These are phyloP conservation scores for Carterocephalus palaemon DNA, from an alignment of 2,888 invertebrate genomes.

Conservation along the genomic window DNA sequence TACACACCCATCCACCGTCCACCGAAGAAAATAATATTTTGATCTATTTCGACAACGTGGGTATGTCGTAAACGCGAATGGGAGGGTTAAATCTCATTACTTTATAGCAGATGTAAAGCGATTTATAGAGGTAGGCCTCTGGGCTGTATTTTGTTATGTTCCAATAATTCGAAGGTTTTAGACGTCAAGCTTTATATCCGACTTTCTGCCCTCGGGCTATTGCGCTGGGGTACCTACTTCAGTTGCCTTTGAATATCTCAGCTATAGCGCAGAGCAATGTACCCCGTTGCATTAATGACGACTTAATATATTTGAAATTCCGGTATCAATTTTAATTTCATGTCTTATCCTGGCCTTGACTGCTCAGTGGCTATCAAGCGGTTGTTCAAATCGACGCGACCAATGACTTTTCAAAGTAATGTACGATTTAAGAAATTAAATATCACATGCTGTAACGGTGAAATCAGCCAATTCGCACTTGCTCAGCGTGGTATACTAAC, in stretches of 20 bases:
- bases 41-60: slow-evolving; percentile 56
- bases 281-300: too few species aligned
- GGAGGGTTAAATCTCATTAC: slow-evolving; percentile 75
- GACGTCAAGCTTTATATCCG: slow-evolving; percentile 14
- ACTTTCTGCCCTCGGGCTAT: slow-evolving; percentile 11
- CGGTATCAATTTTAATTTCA: too few species aligned
- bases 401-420: too few species aligned
- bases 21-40: slow-evolving; percentile 47
- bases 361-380: too few species aligned
- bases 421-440: too few species aligned
- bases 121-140: slow-evolving; percentile 64
- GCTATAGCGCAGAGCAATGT: not conserved
- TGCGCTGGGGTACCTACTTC: slow-evolving; percentile 16
- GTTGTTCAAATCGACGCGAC: too few species aligned
- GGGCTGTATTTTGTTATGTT: slow-evolving; percentile 71
- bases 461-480: too few species aligned
- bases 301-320: too few species aligned
- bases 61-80: slow-evolving; percentile 66
- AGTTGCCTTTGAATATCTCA: slow-evolving; percentile 4
- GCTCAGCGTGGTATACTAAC: too few species aligned
- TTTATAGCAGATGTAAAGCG: slow-evolving; percentile 73
- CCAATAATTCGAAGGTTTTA: slow-evolving; percentile 63
- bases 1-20: too few species aligned
- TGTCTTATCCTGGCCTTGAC: too few species aligned
- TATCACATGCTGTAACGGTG: too few species aligned